Percentiles rank a stretch among this genome's conserved stretches.
phyloP scores from a whole-genome alignment of 2,888 invertebrate species.

The Emmelina monodactyla region DNA sequence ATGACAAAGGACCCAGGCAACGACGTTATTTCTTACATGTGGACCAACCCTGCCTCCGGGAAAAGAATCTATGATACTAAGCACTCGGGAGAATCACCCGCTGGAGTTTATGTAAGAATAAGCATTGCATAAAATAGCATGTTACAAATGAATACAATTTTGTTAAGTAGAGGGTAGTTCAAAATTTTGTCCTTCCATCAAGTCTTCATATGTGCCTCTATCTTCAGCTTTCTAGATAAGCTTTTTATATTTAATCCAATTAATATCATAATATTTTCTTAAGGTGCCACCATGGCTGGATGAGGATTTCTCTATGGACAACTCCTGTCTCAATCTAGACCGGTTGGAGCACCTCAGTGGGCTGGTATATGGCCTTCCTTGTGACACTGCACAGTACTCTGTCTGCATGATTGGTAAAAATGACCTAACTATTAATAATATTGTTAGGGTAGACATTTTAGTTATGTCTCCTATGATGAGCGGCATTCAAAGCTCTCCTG shows the following conservation, averaged over 20 bases:
- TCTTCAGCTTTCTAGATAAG: too few species aligned
- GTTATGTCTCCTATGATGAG: too few species aligned
- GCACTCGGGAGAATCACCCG: conserved; percentile 16
- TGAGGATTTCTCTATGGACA: conserved; percentile 46
- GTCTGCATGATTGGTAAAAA: conserved; percentile 50
- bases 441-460: too few species aligned
- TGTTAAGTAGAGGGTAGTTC: too few species aligned
- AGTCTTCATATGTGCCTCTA: too few species aligned
- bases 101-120: conserved; percentile 25
- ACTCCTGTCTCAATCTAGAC: conserved; percentile 56
- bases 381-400: conserved; percentile 57
- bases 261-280: too few species aligned
- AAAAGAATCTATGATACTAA: conserved; percentile 35
- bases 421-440: neutral
- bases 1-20: conserved; percentile 32
- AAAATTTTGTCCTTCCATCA: too few species aligned
- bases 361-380: conserved; percentile 56
- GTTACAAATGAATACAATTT: too few species aligned
- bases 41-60: conserved; percentile 37
- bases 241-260: too few species aligned
- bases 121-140: too few species aligned
- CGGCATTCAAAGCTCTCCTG: too few species aligned
- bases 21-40: conserved; percentile 27
- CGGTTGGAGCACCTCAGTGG: conserved; percentile 53
- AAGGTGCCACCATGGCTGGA: conserved; percentile 59